A percentile compares a stretch with the other conserved stretches of the same genome.
These are phyloP conservation scores for Drosophila subquinaria DNA, from an alignment of 2,888 invertebrate species.

Conservation along the genomic window DNA sequence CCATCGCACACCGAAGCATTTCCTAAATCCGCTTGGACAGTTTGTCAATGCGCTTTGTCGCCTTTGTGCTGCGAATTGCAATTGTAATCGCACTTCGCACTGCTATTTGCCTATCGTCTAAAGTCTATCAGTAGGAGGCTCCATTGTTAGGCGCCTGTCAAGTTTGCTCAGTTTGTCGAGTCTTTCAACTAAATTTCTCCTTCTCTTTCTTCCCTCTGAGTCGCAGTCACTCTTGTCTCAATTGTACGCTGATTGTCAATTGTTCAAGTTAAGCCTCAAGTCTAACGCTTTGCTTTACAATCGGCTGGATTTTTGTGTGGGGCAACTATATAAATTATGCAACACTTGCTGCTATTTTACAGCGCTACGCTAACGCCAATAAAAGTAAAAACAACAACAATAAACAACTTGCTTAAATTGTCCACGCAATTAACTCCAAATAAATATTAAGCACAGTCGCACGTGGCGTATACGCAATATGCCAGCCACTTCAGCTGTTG, in stretches of 20 bases:
- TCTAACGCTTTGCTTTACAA: constrained; percentile 33
- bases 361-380: constrained; percentile 6
- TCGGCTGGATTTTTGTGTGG: constrained; percentile 32
- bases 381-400: neutral
- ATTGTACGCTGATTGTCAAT: constrained; percentile 55
- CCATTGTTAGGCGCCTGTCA: constrained; percentile 40
- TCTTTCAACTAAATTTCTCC: neutral
- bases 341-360: constrained; percentile 23
- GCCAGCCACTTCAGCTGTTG: neutral
- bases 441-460: constrained; percentile 27
- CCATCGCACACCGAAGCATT: neutral
- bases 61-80: constrained; percentile 29
- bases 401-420: constrained; percentile 39
- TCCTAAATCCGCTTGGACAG: constrained; percentile 19
- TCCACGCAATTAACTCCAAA: constrained; percentile 38
- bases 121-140: constrained; percentile 20
- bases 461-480: constrained; percentile 46
- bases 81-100: constrained; percentile 47
- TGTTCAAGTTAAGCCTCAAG: constrained; percentile 40
- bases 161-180: constrained; percentile 16
- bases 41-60: constrained; percentile 32
- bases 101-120: constrained; percentile 47
- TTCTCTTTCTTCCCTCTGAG: neutral
- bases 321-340: constrained; percentile 16
- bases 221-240: constrained; percentile 13